Conservation (phyloP, 2,797 vertebrate genomes). For the Phyllotis vaccarum region DNA sequence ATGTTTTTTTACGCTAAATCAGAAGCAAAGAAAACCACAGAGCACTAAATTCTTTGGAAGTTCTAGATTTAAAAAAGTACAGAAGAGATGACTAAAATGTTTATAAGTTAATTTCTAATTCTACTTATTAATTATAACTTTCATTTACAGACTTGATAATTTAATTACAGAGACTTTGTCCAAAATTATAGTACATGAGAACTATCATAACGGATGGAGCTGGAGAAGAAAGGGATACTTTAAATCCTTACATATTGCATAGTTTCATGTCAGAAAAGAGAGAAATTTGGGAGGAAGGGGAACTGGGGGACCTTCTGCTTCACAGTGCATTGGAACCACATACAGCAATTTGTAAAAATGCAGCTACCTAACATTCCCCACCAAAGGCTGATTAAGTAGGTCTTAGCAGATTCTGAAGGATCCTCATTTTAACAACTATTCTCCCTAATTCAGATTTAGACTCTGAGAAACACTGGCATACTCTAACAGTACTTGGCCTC, state of each 20-base stretch:
- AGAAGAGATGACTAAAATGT: background rate
- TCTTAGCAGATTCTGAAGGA: background rate
- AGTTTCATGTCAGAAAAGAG: background rate
- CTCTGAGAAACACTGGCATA: slow-evolving; percentile 4
- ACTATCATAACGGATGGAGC: background rate
- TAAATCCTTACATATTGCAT: background rate
- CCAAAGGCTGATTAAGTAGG: background rate
- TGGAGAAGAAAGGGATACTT: slow-evolving; percentile 33
- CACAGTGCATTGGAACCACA: background rate
- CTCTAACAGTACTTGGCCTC: background rate
- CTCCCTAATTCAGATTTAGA: background rate
- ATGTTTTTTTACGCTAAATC: background rate
- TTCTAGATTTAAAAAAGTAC: background rate
- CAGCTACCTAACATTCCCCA: background rate
- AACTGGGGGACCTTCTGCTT: background rate
- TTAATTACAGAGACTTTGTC: background rate
- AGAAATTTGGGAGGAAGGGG: background rate
- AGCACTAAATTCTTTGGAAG: slow-evolving; percentile 2
- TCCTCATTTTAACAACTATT: slow-evolving; percentile 21
- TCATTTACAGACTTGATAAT: slow-evolving; percentile 38
- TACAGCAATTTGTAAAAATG: background rate
- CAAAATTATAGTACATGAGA: background rate
- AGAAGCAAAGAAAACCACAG: background rate
- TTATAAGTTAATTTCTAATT: background rate
- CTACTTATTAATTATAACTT: background rate